Evolutionary conservation across 2,888 invertebrate genomes (phyloP).

Genomic region (Siphlonurus alternatus): DNA sequence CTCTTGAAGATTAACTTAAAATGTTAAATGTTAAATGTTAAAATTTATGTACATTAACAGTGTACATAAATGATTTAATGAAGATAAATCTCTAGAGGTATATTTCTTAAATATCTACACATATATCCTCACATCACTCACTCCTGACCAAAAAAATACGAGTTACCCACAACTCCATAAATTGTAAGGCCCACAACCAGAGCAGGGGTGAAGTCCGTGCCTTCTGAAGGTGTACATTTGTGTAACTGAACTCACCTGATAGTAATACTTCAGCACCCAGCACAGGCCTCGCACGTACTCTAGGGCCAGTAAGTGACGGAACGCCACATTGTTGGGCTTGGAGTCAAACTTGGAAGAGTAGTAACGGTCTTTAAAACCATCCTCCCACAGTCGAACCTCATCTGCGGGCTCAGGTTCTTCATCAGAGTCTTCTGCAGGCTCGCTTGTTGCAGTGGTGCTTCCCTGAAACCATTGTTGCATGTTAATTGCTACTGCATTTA

Average conservation of each 20-base stretch:
- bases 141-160: not conserved
- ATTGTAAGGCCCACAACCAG: too few species aligned
- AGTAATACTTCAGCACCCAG: constrained; percentile 97
- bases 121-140: not conserved
- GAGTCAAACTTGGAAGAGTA: constrained; percentile 91
- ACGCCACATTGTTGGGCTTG: constrained; percentile 51
- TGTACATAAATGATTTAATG: too few species aligned
- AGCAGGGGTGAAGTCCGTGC: too few species aligned
- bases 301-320: constrained; percentile 77
- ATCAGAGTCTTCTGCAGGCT: constrained; percentile 23
- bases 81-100: too few species aligned
- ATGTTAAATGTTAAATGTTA: too few species aligned
- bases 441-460: constrained; percentile 20
- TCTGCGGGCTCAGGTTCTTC: constrained; percentile 49
- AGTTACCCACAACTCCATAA: too few species aligned
- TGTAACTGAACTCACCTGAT: constrained; percentile 60
- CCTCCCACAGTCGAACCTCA: constrained; percentile 86
- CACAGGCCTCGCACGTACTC: constrained; percentile 93
- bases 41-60: too few species aligned
- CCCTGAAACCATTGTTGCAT: constrained; percentile 23
- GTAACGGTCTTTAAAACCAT: constrained; percentile 95
- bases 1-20: too few species aligned
- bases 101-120: not conserved
- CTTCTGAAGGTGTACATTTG: too few species aligned
- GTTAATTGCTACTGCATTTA: constrained; percentile 33